Conservation (phyloP, 2,797 vertebrate genomes). For the Salarias fasciatus region DNA sequence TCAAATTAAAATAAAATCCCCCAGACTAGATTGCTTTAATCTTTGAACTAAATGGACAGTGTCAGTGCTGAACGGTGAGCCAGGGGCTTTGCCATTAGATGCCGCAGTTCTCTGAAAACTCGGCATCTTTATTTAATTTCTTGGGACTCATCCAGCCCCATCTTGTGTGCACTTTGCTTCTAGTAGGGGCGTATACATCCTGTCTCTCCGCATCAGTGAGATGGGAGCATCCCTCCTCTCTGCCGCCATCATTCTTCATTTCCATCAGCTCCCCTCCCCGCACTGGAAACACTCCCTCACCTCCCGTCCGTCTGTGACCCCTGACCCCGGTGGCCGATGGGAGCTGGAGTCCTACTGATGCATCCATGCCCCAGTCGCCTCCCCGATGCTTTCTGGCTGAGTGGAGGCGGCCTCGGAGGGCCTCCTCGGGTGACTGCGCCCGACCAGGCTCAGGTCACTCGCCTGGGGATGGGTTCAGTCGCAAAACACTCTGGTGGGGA, state of each 20-base stretch:
- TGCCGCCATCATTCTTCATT: conserved; percentile 49
- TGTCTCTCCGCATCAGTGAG: conserved; percentile 42
- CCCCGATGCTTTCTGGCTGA: conserved; percentile 55
- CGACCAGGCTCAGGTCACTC: conserved; percentile 39
- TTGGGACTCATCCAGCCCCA: conserved; percentile 7
- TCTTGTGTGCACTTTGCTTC: conserved; percentile 19
- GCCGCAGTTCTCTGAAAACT: conserved; percentile 7
- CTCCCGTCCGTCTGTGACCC: conserved; percentile 41
- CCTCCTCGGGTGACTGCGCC: conserved; percentile 48
- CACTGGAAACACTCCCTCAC: conserved; percentile 54
- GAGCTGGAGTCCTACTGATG: conserved; percentile 55
- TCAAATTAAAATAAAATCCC: too few species aligned
- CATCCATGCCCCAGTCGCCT: conserved; percentile 46
- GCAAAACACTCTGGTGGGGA: conserved; percentile 32
- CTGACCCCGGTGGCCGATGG: conserved; percentile 45
- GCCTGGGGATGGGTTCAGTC: conserved; percentile 37
- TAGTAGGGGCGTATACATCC: conserved; percentile 17
- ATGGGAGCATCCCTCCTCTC: conserved; percentile 23
- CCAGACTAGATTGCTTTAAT: background rate
- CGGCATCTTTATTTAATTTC: conserved; percentile 26
- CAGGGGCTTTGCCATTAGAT: background rate
- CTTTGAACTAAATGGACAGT: background rate
- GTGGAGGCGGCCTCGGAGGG: conserved; percentile 34
- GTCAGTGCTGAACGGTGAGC: background rate
- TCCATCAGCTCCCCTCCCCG: conserved; percentile 42